Conservation (phyloP, 2,888 invertebrate genomes). For the Theretra japonica region DNA sequence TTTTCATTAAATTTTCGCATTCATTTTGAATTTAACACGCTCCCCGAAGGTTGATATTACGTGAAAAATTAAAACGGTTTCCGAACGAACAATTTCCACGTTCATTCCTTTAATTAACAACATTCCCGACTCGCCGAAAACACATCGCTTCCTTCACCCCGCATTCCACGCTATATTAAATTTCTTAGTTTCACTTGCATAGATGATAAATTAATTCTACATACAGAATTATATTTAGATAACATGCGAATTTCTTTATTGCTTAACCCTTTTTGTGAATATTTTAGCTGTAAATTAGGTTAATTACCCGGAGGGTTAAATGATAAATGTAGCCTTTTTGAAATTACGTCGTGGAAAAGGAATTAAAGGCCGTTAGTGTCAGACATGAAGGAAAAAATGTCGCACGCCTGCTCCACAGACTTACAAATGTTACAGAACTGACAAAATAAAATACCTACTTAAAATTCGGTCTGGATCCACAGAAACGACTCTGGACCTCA, state of each 20-base stretch:
- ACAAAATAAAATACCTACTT: background rate
- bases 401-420: slow-evolving; percentile 41
- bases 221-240: slow-evolving; percentile 47
- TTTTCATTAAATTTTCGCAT: no score
- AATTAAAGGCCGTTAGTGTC: slow-evolving; percentile 65
- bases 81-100: background rate
- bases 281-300: slow-evolving; percentile 62
- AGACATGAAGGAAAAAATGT: slow-evolving; percentile 61
- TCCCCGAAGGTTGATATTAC: background rate
- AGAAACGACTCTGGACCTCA: no score
- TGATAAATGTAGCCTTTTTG: slow-evolving; percentile 71
- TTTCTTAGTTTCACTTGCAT: background rate
- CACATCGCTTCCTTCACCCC: background rate
- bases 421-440: slow-evolving; percentile 37
- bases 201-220: slow-evolving; percentile 19
- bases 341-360: slow-evolving; percentile 67
- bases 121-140: slow-evolving; percentile 8
- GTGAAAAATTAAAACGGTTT: background rate
- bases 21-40: background rate
- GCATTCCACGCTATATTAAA: slow-evolving; percentile 3
- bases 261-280: slow-evolving; percentile 48
- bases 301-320: slow-evolving; percentile 69
- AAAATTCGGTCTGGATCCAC: background rate
- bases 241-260: slow-evolving; percentile 52
- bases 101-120: background rate